Conservation (phyloP, 2,797 vertebrate genomes). For the Coregonus suidteri region DNA sequence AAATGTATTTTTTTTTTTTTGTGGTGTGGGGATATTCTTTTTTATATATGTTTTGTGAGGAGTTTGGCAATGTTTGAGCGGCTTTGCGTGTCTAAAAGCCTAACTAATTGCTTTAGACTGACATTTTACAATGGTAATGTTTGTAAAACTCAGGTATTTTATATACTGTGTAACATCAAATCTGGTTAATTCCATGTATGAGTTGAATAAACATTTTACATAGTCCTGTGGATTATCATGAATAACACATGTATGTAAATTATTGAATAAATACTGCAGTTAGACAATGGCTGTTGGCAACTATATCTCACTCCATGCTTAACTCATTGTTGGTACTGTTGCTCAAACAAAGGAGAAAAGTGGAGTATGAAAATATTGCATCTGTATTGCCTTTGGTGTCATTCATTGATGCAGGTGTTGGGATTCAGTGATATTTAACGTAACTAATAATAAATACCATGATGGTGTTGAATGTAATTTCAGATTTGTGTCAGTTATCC, state of each 20-base stretch:
- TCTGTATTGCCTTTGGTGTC: background rate
- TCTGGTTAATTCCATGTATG: background rate
- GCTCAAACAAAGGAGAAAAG: background rate
- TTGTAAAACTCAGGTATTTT: conserved; percentile 15
- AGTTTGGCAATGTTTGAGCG: no score
- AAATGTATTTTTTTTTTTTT: no score
- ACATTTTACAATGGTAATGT: conserved; percentile 4
- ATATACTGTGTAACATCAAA: background rate
- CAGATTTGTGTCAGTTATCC: background rate
- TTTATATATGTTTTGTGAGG: no score
- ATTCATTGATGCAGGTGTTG: background rate
- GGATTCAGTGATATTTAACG: background rate
- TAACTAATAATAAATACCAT: background rate
- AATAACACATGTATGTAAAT: background rate
- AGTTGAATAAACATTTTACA: background rate
- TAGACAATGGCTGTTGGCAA: background rate
- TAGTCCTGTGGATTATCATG: background rate
- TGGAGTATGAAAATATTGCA: background rate
- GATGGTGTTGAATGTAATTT: background rate
- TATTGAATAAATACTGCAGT: background rate
- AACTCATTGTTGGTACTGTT: background rate
- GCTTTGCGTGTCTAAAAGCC: background rate
- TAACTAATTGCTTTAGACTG: background rate
- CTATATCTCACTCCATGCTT: background rate
- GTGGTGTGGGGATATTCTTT: no score